Evolutionary conservation across 2,113 vertebrate species (phyloP).

Genomic region (Leucopsar rothschildi): DNA sequence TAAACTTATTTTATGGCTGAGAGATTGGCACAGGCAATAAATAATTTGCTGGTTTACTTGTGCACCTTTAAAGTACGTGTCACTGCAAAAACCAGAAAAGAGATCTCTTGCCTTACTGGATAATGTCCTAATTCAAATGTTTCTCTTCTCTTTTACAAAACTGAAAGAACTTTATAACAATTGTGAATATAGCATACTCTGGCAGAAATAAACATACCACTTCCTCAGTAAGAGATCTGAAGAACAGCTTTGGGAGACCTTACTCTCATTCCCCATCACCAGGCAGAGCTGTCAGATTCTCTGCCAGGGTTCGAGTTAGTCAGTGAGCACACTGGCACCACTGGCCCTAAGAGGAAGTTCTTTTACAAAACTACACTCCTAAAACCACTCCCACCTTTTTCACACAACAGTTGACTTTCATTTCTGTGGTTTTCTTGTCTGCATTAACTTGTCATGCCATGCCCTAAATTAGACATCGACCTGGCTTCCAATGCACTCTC

Average conservation of each 20-base stretch:
- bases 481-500: neutral
- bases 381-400: neutral
- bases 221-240: neutral
- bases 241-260: neutral
- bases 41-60: neutral
- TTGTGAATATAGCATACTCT: neutral
- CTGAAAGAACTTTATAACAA: neutral
- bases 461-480: neutral
- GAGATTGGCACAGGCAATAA: neutral
- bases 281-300: neutral
- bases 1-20: neutral
- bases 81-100: neutral
- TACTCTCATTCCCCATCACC: rapidly evolving
- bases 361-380: neutral
- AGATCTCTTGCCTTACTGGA: neutral
- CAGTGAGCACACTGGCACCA: neutral
- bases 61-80: neutral
- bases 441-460: neutral
- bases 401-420: neutral
- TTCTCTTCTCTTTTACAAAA: neutral
- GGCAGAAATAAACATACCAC: neutral
- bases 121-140: neutral
- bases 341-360: neutral
- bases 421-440: neutral
- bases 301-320: neutral